Evolutionary conservation across 2,113 vertebrate genomes (phyloP).

Genomic region (Cololabis saira): DNA sequence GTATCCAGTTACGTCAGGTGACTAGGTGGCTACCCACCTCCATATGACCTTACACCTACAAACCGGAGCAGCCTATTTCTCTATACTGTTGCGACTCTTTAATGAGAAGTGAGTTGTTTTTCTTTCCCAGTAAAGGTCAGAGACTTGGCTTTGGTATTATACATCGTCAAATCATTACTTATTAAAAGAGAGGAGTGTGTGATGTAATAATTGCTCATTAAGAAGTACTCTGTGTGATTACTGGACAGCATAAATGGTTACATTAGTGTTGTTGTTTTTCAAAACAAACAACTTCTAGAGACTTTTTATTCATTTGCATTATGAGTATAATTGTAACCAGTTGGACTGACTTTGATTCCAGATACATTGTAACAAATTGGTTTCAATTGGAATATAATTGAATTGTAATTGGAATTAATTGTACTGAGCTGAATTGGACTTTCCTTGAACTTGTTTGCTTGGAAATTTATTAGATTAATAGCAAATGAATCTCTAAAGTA

Average conservation of each 20-base stretch:
- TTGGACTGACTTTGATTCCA: too few relatives aligned
- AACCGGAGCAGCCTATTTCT: slow-evolving; percentile 31
- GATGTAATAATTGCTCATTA: neutral
- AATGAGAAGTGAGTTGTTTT: slow-evolving; percentile 25
- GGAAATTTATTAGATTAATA: too few relatives aligned
- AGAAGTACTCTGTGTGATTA: neutral
- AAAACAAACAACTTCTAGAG: too few relatives aligned
- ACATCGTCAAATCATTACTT: slow-evolving; percentile 12
- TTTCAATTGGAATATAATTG: too few relatives aligned
- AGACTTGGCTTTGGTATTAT: slow-evolving; percentile 15
- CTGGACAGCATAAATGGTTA: neutral
- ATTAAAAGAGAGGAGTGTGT: neutral
- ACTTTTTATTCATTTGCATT: too few relatives aligned
- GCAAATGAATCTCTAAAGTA: too few relatives aligned
- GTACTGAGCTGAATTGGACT: too few relatives aligned
- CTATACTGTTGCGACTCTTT: slow-evolving; percentile 7
- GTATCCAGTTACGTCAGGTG: slow-evolving; percentile 52
- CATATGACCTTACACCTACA: slow-evolving; percentile 48
- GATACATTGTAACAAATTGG: too few relatives aligned
- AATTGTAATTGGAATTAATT: too few relatives aligned
- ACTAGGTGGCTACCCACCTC: slow-evolving; percentile 39
- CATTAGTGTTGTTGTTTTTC: neutral
- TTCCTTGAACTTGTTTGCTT: too few relatives aligned
- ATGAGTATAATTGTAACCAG: too few relatives aligned
- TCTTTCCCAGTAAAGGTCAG: slow-evolving; percentile 27